These are phyloP conservation scores for Crocidura indochinensis DNA, from an alignment of 2,797 vertebrate genomes.

Conservation along the genomic window DNA sequence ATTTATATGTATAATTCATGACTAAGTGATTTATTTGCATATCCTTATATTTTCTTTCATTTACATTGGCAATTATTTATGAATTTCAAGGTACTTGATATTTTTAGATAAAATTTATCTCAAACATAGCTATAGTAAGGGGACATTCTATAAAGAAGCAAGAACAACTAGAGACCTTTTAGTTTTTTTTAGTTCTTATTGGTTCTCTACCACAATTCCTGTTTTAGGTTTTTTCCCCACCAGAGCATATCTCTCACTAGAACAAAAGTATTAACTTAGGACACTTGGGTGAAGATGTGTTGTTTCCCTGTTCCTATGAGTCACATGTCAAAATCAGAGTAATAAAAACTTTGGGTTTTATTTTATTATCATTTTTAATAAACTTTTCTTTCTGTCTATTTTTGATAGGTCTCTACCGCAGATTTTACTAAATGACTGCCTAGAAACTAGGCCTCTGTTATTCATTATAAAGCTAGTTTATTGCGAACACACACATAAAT, in stretches of 20 bases:
- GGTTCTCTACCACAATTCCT: neutral
- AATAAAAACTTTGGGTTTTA: conserved; percentile 8
- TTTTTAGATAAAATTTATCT: neutral
- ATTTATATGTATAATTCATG: no score
- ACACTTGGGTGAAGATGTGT: conserved; percentile 30
- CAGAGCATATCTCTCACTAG: neutral
- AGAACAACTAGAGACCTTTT: neutral
- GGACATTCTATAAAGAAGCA: neutral
- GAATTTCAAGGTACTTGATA: no score
- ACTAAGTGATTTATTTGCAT: no score
- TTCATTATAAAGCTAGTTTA: neutral
- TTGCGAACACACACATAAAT: neutral
- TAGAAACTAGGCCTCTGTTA: neutral
- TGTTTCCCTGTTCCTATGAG: conserved; percentile 30
- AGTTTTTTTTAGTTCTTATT: conserved; percentile 15
- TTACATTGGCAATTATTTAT: no score
- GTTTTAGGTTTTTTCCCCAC: neutral
- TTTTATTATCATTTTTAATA: neutral
- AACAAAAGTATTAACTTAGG: neutral
- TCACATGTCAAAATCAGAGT: neutral
- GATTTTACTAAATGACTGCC: neutral
- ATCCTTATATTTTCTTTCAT: no score
- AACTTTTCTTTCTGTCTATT: conserved; percentile 22
- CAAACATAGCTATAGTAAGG: neutral
- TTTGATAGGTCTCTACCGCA: neutral